Conservation (phyloP, 2,888 invertebrate species). For the Drosophila pseudotalamancana region DNA sequence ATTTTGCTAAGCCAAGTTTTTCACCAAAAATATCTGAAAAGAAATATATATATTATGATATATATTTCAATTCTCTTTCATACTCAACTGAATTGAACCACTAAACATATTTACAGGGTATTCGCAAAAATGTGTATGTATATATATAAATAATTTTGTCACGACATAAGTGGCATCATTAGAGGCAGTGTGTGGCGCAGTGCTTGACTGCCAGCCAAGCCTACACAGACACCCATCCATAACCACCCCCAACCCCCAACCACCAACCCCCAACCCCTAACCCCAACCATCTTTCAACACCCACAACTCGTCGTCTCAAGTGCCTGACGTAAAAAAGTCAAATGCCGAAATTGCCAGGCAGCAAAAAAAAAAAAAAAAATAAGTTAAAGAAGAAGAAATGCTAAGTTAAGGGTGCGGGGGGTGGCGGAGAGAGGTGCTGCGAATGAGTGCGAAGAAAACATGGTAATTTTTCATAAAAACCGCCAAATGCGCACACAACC, state of each 20-base stretch:
- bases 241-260: neutral
- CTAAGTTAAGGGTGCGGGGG: conserved; percentile 28
- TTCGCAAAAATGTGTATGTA: conserved; percentile 49
- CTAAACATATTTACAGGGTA: conserved; percentile 27
- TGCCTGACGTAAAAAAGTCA: conserved; percentile 75
- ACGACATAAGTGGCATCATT: conserved; percentile 81
- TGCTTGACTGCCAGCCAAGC: conserved; percentile 51
- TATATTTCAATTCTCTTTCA: too few relatives aligned
- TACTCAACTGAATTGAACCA: neutral
- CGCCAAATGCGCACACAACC: conserved; percentile 80
- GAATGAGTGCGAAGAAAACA: conserved; percentile 78
- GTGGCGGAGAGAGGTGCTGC: conserved; percentile 8
- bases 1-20: too few relatives aligned
- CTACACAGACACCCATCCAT: conserved; percentile 13
- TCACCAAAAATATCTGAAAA: too few relatives aligned
- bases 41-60: too few relatives aligned
- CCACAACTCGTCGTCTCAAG: conserved; percentile 68
- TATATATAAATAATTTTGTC: conserved; percentile 77
- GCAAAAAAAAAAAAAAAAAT: conserved; percentile 19
- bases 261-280: neutral
- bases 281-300: neutral
- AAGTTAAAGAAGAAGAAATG: conserved; percentile 42
- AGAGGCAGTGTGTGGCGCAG: conserved; percentile 66
- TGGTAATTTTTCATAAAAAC: conserved; percentile 79
- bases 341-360: conserved; percentile 72